Evolutionary conservation across 2,113 vertebrate genomes (phyloP).

Genomic region (Dunckerocampus dactyliophorus): DNA sequence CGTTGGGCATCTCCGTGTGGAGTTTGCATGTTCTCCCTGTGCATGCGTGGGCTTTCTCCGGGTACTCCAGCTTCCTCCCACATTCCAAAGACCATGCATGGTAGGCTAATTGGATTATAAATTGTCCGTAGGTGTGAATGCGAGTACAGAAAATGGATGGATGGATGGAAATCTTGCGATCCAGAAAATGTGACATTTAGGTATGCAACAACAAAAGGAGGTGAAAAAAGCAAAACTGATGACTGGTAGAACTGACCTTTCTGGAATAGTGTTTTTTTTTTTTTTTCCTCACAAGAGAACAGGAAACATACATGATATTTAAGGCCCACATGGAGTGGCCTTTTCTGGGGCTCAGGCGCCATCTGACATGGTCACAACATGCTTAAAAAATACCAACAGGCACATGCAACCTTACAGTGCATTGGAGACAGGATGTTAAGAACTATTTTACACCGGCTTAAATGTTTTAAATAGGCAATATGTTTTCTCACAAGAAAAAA

Average conservation of each 20-base stretch:
- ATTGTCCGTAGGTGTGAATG: too few species aligned
- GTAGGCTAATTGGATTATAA: too few species aligned
- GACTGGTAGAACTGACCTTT: constrained; percentile 38
- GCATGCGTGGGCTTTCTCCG: too few species aligned
- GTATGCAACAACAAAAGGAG: neutral
- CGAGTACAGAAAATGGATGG: too few species aligned
- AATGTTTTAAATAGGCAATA: neutral
- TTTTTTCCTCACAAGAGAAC: constrained; percentile 20
- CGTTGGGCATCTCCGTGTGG: too few species aligned
- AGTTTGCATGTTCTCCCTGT: too few species aligned
- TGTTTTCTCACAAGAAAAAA: neutral
- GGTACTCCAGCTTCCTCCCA: too few species aligned
- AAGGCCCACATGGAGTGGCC: constrained; percentile 29
- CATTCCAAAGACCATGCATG: too few species aligned
- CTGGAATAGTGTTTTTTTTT: constrained; percentile 3
- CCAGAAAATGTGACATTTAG: neutral
- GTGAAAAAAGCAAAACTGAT: constrained; percentile 3
- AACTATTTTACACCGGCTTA: neutral
- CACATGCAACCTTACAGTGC: constrained; percentile 1
- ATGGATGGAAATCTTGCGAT: neutral
- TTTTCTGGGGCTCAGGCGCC: constrained; percentile 30
- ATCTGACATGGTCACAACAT: constrained; percentile 15
- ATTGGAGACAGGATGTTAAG: neutral
- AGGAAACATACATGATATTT: constrained; percentile 25
- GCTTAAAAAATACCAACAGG: constrained; percentile 23